phyloP scores from a whole-genome alignment of 92 coral and sea anemone genomes.

The Zoanthus solanderi region DNA sequence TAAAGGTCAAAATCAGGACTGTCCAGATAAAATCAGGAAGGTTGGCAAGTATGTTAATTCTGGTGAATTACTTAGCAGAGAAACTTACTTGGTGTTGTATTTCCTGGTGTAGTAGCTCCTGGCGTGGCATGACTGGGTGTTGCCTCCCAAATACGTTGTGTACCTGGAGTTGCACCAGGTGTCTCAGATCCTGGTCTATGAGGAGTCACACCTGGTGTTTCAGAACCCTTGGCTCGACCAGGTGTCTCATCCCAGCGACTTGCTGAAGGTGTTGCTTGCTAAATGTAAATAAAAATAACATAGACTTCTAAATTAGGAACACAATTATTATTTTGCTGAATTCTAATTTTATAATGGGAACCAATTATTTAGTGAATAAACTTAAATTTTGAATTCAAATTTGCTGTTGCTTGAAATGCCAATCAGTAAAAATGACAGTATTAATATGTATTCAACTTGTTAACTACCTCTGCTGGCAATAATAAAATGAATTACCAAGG shows the following conservation, averaged over 20 bases:
- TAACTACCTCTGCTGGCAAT: no score
- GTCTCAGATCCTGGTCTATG: conserved; percentile 96
- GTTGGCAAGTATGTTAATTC: no score
- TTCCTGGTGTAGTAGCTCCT: conserved; percentile 90
- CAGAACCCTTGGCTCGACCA: conserved; percentile 97
- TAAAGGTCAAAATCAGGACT: no score
- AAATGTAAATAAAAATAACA: conserved; percentile 7
- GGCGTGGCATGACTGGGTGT: conserved; percentile 99
- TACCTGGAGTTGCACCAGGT: conserved; percentile 98
- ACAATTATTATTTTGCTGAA: neutral
- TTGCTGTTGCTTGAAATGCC: no score
- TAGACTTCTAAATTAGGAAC: neutral
- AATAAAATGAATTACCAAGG: no score
- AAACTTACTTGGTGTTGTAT: conserved; percentile 73
- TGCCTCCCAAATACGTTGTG: conserved; percentile 95
- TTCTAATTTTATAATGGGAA: no score
- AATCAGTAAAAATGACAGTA: no score
- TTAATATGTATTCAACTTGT: no score
- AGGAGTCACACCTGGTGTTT: conserved; percentile 95
- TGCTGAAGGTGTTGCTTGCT: conserved; percentile 94
- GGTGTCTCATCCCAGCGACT: conserved; percentile 99
- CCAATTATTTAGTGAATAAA: no score
- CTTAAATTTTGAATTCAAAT: no score
- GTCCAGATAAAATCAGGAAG: no score
- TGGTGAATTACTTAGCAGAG: neutral